phyloP scores from a whole-genome alignment of 2,888 invertebrate species.

The Cephus spinipes region DNA sequence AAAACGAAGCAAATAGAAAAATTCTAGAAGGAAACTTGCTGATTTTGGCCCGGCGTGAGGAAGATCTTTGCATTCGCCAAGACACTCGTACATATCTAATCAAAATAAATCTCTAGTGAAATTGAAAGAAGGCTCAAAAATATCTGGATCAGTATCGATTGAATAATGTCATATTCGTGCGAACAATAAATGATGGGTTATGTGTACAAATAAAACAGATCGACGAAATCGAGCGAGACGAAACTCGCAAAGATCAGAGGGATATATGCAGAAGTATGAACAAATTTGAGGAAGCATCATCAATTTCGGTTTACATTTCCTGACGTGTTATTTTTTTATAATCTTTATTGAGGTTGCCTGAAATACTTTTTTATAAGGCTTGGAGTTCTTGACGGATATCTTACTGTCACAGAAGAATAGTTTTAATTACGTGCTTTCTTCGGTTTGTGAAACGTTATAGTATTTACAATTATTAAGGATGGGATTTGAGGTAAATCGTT shows the following conservation, averaged over 20 bases:
- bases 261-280: neutral
- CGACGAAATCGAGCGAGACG: conserved; percentile 6
- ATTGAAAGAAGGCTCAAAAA: neutral
- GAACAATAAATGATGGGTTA: conserved; percentile 18
- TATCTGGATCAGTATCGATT: neutral
- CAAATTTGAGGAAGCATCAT: neutral
- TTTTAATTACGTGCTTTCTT: neutral
- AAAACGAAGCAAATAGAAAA: neutral
- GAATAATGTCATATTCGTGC: conserved; percentile 6
- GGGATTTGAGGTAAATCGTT: conserved; percentile 95
- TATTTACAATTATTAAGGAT: conserved; percentile 67
- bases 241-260: conserved; percentile 2
- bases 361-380: neutral
- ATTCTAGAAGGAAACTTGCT: neutral
- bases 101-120: neutral
- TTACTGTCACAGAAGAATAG: neutral
- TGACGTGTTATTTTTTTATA: neutral
- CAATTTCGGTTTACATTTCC: neutral
- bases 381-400: neutral
- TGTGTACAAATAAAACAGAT: conserved; percentile 9
- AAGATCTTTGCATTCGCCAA: neutral
- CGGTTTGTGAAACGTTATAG: neutral
- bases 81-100: neutral
- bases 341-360: neutral
- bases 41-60: neutral